These are phyloP conservation scores for Rhinichthys osculus DNA, from an alignment of 2,797 vertebrate species.

Conservation along the genomic window DNA sequence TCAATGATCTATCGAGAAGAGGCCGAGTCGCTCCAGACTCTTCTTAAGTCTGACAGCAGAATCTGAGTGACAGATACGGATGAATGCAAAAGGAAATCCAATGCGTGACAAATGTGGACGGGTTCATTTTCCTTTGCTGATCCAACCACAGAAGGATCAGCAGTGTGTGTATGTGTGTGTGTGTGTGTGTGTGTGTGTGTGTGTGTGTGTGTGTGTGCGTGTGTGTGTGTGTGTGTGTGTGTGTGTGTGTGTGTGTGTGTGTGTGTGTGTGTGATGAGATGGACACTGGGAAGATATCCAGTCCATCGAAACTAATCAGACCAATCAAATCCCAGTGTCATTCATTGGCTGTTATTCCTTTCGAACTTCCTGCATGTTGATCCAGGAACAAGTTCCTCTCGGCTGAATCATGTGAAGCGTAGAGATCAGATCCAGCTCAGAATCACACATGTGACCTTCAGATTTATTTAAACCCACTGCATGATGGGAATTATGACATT, in stretches of 20 bases:
- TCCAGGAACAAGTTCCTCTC: background rate
- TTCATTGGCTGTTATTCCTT: background rate
- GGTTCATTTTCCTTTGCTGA: background rate
- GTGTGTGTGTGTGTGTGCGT: background rate
- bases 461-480: background rate
- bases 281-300: background rate
- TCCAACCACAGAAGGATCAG: background rate
- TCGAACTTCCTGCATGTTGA: background rate
- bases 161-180: background rate
- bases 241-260: no score
- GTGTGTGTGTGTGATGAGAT: background rate
- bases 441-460: constrained; percentile 14
- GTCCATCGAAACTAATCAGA: background rate
- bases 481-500: constrained; percentile 22
- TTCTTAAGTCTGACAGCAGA: background rate
- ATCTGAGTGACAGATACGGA: constrained; percentile 10
- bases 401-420: background rate
- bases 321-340: constrained; percentile 1
- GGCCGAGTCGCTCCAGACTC: background rate
- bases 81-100: background rate
- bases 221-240: background rate
- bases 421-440: background rate
- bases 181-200: background rate
- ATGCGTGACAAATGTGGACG: background rate
- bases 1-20: constrained; percentile 23